These are phyloP conservation scores for Odontomyia ornata DNA, from an alignment of 2,888 invertebrate genomes.

Conservation along the genomic window DNA sequence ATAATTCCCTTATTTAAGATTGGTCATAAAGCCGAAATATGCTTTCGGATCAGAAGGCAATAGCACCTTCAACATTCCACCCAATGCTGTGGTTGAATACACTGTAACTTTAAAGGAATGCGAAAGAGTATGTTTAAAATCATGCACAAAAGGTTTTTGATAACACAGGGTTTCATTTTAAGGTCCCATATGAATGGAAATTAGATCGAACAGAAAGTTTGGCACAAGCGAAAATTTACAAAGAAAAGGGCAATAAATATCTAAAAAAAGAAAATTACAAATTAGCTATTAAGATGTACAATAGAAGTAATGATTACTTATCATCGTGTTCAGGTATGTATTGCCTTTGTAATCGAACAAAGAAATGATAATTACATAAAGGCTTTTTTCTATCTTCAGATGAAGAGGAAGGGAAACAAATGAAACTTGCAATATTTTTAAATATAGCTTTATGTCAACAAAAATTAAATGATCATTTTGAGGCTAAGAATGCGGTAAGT, in stretches of 20 bases:
- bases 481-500: constrained; percentile 74
- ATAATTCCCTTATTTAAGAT: constrained; percentile 53
- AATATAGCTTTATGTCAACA: constrained; percentile 86
- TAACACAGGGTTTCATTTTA: background rate
- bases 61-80: constrained; percentile 76
- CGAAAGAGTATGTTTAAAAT: constrained; percentile 72
- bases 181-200: constrained; percentile 83
- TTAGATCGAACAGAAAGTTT: constrained; percentile 82
- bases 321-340: constrained; percentile 55
- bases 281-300: constrained; percentile 88
- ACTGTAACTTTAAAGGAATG: constrained; percentile 82
- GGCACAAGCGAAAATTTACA: constrained; percentile 81
- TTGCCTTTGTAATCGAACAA: constrained; percentile 8
- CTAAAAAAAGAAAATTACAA: constrained; percentile 82
- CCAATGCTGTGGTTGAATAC: constrained; percentile 82
- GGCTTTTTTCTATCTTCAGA: constrained; percentile 55
- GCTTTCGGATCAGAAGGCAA: constrained; percentile 81
- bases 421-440: constrained; percentile 76
- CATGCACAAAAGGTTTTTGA: too few species aligned
- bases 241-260: constrained; percentile 90
- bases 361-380: background rate
- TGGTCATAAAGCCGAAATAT: constrained; percentile 79
- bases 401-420: constrained; percentile 65
- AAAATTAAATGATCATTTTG: constrained; percentile 71
- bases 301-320: constrained; percentile 68